Evolutionary conservation across 2,888 invertebrate genomes (phyloP).

Genomic region (Hypsopygia costalis): DNA sequence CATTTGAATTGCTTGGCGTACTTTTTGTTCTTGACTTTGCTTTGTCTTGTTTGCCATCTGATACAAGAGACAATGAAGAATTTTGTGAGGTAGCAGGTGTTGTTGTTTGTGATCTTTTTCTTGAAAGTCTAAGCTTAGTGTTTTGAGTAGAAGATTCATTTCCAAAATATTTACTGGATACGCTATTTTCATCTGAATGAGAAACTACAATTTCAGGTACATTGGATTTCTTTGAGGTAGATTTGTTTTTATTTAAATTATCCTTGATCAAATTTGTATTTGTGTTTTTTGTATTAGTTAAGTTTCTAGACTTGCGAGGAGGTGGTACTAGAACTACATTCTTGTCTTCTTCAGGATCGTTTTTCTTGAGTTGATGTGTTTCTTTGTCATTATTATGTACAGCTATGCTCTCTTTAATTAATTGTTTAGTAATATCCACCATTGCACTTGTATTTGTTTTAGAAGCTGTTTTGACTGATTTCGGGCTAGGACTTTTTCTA

Average conservation of each 20-base stretch:
- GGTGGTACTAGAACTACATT: neutral
- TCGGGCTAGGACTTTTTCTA: too few relatives aligned
- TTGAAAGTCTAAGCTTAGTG: constrained; percentile 20
- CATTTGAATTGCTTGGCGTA: constrained; percentile 35
- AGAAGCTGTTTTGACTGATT: too few relatives aligned
- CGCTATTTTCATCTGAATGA: constrained; percentile 30
- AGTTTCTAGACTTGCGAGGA: constrained; percentile 13
- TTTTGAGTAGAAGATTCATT: constrained; percentile 17
- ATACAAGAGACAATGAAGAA: neutral
- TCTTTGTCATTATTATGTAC: too few relatives aligned
- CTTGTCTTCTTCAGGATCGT: neutral
- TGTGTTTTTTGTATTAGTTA: constrained; percentile 11
- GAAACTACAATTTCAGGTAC: constrained; percentile 43
- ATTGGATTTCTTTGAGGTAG: constrained; percentile 13
- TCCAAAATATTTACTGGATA: constrained; percentile 54
- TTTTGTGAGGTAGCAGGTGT: constrained; percentile 18
- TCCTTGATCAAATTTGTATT: constrained; percentile 11
- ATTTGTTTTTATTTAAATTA: constrained; percentile 12
- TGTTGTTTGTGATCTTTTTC: constrained; percentile 35
- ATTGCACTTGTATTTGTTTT: too few relatives aligned
- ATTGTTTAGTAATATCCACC: too few relatives aligned
- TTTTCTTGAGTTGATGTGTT: too few relatives aligned
- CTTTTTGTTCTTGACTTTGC: constrained; percentile 50
- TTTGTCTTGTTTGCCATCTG: constrained; percentile 15
- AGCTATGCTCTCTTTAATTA: too few relatives aligned